Conservation (phyloP, 2,888 invertebrate species). For the Monoplex corrugatus region DNA sequence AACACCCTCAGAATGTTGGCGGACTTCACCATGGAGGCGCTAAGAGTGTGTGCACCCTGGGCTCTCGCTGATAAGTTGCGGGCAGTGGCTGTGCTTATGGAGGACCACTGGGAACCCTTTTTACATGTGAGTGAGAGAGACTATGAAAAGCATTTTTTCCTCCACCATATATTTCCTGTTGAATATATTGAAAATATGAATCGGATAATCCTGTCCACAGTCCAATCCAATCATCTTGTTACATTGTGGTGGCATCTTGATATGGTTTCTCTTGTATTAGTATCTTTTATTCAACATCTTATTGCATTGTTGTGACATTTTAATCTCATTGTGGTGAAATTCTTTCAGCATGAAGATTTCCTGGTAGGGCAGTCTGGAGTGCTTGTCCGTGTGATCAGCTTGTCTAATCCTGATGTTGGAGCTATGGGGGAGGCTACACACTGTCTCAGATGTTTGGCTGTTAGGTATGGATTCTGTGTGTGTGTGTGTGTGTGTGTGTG, state of each 20-base stretch:
- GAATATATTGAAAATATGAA: too few relatives aligned
- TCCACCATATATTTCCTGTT: too few relatives aligned
- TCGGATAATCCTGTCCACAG: too few relatives aligned
- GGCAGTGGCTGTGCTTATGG: slow-evolving; percentile 48
- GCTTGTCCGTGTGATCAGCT: slow-evolving; percentile 59
- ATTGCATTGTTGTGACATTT: too few relatives aligned
- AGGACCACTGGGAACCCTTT: slow-evolving; percentile 43
- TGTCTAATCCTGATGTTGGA: slow-evolving; percentile 1
- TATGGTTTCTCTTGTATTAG: too few relatives aligned
- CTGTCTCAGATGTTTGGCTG: slow-evolving; percentile 42
- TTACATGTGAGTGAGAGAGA: slow-evolving; percentile 33
- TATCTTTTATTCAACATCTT: too few relatives aligned
- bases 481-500: slow-evolving; percentile 18
- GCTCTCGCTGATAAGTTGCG: slow-evolving; percentile 69
- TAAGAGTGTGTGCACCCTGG: slow-evolving; percentile 71
- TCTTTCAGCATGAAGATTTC: slow-evolving; percentile 72
- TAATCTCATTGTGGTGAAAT: too few relatives aligned
- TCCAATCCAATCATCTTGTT: too few relatives aligned
- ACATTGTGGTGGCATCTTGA: too few relatives aligned
- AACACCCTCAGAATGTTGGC: slow-evolving; percentile 61
- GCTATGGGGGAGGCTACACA: slow-evolving; percentile 25
- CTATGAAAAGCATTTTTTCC: too few relatives aligned
- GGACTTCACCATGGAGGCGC: slow-evolving; percentile 69
- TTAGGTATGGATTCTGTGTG: slow-evolving; percentile 28
- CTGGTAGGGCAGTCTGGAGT: slow-evolving; percentile 74